phyloP scores from a whole-genome alignment of 2,797 vertebrate species.

The Chaetodon trifasciatus region DNA sequence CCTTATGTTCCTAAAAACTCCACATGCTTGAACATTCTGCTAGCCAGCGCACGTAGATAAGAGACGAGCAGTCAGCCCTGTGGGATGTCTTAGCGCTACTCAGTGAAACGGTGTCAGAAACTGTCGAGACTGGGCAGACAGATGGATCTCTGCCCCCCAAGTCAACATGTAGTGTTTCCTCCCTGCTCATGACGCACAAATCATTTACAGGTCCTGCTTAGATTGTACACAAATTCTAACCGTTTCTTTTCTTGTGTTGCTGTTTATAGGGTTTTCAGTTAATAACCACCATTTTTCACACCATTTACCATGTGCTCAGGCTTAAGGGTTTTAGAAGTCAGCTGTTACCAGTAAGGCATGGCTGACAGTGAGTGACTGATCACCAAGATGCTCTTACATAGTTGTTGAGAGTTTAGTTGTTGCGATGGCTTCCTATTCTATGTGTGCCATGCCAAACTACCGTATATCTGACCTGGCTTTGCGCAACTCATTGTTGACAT shows the following conservation, averaged over 20 bases:
- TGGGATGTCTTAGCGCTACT: not conserved
- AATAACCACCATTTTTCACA: constrained; percentile 12
- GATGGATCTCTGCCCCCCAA: constrained; percentile 41
- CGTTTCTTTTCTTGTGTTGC: not conserved
- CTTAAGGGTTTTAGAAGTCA: not conserved
- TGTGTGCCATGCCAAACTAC: no score
- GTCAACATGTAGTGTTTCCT: constrained; percentile 31
- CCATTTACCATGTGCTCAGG: not conserved
- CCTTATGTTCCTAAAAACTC: constrained; percentile 21
- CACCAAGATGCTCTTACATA: not conserved
- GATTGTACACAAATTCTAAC: constrained; percentile 5
- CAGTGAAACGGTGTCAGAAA: constrained; percentile 10
- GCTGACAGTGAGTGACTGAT: constrained; percentile 8
- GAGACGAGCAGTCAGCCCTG: not conserved
- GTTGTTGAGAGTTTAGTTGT: not conserved
- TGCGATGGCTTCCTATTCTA: no score
- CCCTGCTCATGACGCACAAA: constrained; percentile 29
- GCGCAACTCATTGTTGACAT: constrained; percentile 21
- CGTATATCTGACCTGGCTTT: constrained; percentile 6
- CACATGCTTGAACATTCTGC: constrained; percentile 18
- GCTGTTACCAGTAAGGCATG: not conserved
- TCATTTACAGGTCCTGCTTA: constrained; percentile 27
- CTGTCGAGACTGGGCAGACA: constrained; percentile 47
- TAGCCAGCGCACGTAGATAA: constrained; percentile 8
- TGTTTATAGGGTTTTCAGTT: constrained; percentile 7